These are phyloP conservation scores for Tipula confusa DNA, from an alignment of 2,888 invertebrate species.

Conservation along the genomic window DNA sequence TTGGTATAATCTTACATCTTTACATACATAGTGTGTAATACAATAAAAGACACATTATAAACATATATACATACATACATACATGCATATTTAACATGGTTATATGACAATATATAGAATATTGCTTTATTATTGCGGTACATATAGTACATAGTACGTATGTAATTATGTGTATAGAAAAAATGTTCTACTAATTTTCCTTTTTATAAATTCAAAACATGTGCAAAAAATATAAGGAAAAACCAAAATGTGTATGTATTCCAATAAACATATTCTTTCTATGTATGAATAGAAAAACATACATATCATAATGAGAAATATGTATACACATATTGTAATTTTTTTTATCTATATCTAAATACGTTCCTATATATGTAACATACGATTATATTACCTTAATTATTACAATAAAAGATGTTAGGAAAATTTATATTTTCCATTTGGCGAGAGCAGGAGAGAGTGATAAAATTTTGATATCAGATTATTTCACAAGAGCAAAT, in stretches of 20 bases:
- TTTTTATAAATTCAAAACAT: constrained; percentile 21
- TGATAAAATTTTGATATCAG: neutral
- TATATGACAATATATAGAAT: constrained; percentile 13
- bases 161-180: neutral
- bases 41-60: neutral
- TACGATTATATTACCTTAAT: neutral
- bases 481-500: neutral
- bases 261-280: neutral
- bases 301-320: neutral
- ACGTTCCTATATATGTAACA: neutral
- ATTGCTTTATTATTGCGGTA: constrained; percentile 14
- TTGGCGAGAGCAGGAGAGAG: neutral
- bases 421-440: neutral
- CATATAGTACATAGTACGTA: too few species aligned
- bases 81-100: neutral
- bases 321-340: neutral
- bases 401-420: constrained; percentile 9
- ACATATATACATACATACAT: neutral
- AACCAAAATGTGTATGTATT: constrained; percentile 12
- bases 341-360: neutral
- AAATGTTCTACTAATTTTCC: neutral
- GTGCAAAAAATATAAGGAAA: constrained; percentile 7
- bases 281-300: neutral
- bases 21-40: neutral
- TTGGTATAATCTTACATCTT: neutral